Evolutionary conservation across 2,888 invertebrate species (phyloP), one percentile per base, ranked within the genome.

Genomic region (Lasioglossum vierecki): DNA sequence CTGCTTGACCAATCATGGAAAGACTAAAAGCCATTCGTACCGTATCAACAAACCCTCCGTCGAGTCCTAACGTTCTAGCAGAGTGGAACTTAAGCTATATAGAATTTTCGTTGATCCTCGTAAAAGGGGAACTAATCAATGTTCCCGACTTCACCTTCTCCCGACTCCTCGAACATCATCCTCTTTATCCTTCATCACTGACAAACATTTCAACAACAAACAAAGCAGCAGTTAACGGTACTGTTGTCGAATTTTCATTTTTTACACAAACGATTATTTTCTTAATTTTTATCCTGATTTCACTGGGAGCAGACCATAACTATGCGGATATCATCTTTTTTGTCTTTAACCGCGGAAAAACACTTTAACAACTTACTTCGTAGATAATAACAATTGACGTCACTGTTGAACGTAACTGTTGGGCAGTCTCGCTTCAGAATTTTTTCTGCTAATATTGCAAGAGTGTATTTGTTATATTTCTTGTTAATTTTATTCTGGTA

Each of bases 1-100:
- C 89, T 90, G 91, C 89, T 91, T 91, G 91, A 89, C 89, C 91
- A 88, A 92, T 91, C 93, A 89, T 93, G 89, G 92, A 92, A 92
- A 92, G 92, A 91, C 91, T 92, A 91, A 92, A 93, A 93, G 92
- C 92, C 91, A 93, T 91, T 88, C 90, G 85, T 90, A 90, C 89
- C 89, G 83, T 90, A 89, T 88, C 90, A 87, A 81, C 91, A 78
- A 73, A 73, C 84, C 87, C 85, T 83, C 83, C 71, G 85, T 82
- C 85, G 80, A 88, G 87, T 84, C 79, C 84, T 82, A 84, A 86
- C 84, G 87, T 86, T 83, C 86, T 80, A 81, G 75, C 71, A 75
- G 79, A 80, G 75, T 63, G 83, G 75, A 72, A 83, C 91, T 88
- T 91, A 91, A 92, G 91, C 88, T 87, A 79, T 85, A 91, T 88